Evolutionary conservation across 2,888 invertebrate genomes (phyloP), one percentile per base, ranked within the genome.

Genomic region (Sarcophaga variegata): DNA sequence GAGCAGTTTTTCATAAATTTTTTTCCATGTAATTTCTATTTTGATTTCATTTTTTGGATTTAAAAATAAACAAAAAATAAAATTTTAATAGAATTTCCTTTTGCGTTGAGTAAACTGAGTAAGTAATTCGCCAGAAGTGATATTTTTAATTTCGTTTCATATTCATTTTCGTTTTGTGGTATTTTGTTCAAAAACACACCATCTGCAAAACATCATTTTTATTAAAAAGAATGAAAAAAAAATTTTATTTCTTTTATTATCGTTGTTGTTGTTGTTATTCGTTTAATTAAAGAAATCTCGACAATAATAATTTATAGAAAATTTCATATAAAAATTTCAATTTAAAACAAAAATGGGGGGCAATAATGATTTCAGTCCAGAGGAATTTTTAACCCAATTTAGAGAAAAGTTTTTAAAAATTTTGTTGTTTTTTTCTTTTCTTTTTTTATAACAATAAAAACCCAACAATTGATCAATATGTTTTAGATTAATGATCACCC

Each of bases 401-500:
- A n/a, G n/a, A 62, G 22, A 62, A 62, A 72, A 71, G 27, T 59
- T 71, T 4, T 25, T 27, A 60, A 77, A 54, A 66, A 20, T 47
- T 27, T 27, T 27, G 6, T 6, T 3, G 0, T 10, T 22, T n/a
- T 12, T 45, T 69, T 45, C 12, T 60, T 62, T 77, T 37, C 17
- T 12, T n/a, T 25, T 69, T 60, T n/a, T 69, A 47, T 77, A 12
- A 64, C 22, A 66, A 66, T 14, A 66, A 66, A 66, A 37, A 37
- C 37, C 64, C 27, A 71, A 54, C 60, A 72, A 74, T 62, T 74
- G 22, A 70, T 75, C 69, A 70, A 79, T 70, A 75, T 83, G 54
- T 79, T 79, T 75, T 63, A 70, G 75, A 64, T 79, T 70, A 75
- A 79, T 79, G 59, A 79, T 79, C 83, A 69, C 63, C 83, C 78